Base-by-base conservation (phyloP, 2,888 invertebrate species). In the Drosophila pseudotakahashii region DNA sequence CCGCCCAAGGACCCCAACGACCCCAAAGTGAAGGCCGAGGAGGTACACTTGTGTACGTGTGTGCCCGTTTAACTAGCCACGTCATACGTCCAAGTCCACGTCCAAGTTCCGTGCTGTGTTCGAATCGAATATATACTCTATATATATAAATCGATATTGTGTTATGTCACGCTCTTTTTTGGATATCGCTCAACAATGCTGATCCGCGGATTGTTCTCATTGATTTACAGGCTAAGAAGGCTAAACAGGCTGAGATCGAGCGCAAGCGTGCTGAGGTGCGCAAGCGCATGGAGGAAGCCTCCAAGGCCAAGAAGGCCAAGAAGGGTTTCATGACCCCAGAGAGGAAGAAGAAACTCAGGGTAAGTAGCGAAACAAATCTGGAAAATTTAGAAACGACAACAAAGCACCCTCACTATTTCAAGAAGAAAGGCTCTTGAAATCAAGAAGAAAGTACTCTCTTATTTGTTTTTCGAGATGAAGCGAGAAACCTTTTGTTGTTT, bases 301-400 rank as follows among this genome's bases (percentile, higher is more conserved):
- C 98, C 93, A 97, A 98, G 93, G 98, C 97, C 92, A 99, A 99
- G 94, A 98, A 98, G 94, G 98, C 98, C 93, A 99, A 99, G 96
- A 99, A 99, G 94, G 99, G 99, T 95, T 99, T 99, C 96, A 98
- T 98, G 98, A 98, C 99, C 91, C 98, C 99, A 77, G 99, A 99
- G 94, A 98, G 99, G 94, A 99, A 99, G 97, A 99, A 99, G 97
- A 98, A 99, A 93, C 97, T 99, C 92, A 96, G 99, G 95, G 98
- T 98, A 92, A 94, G 96, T 42, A 34, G 30, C 11, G 10, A 11
- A 4, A 34, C 6, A 32, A 2, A 23, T 23, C 3, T 10, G 32
- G 10, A 32, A 32, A 9, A 32, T 10, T 32, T 9, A 10, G 32
- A 32, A 32, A 9, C n/a, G n/a, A n/a, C n/a, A n/a, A n/a, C n/a